These are phyloP conservation scores for Lates japonicus DNA, from an alignment of 2,797 vertebrate genomes.

Conservation along the genomic window DNA sequence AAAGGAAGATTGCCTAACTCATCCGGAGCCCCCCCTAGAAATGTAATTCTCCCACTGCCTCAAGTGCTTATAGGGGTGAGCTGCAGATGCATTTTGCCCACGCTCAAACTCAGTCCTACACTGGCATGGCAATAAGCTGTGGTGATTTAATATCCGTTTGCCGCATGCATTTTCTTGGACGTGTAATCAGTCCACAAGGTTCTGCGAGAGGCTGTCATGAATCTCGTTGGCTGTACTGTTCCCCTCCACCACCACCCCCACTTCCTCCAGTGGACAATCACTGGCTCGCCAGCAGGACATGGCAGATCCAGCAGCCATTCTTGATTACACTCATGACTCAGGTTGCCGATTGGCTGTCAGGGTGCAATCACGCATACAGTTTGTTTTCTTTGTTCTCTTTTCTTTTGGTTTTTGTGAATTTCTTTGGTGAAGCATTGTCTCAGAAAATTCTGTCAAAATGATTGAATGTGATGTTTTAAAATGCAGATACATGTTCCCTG, in stretches of 20 bases:
- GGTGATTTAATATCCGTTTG: conserved; percentile 84
- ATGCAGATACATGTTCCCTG: conserved; percentile 30
- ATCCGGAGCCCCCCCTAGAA: conserved; percentile 69
- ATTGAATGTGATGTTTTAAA: conserved; percentile 21
- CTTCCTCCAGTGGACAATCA: conserved; percentile 78
- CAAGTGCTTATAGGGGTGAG: conserved; percentile 55
- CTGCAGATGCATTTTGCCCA: conserved; percentile 65
- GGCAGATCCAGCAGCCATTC: conserved; percentile 61
- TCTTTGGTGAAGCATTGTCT: conserved; percentile 21
- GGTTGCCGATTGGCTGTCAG: conserved; percentile 66
- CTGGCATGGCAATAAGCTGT: conserved; percentile 77
- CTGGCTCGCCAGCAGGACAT: conserved; percentile 58
- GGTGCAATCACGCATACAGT: conserved; percentile 49
- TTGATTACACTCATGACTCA: conserved; percentile 79
- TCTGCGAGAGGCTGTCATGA: conserved; percentile 72
- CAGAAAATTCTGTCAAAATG: conserved; percentile 8
- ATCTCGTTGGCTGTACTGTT: conserved; percentile 54
- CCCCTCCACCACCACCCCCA: neutral
- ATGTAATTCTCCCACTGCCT: conserved; percentile 72
- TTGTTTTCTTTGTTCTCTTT: conserved; percentile 31
- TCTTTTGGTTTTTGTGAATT: neutral
- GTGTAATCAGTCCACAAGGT: conserved; percentile 82
- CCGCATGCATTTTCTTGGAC: conserved; percentile 77
- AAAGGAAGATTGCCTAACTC: conserved; percentile 68
- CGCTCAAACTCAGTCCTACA: conserved; percentile 28